Evolutionary conservation across 1,140 invertebrate species (phyloP), one percentile per base, ranked within the genome.

Genomic region (Lethrus apterus): DNA sequence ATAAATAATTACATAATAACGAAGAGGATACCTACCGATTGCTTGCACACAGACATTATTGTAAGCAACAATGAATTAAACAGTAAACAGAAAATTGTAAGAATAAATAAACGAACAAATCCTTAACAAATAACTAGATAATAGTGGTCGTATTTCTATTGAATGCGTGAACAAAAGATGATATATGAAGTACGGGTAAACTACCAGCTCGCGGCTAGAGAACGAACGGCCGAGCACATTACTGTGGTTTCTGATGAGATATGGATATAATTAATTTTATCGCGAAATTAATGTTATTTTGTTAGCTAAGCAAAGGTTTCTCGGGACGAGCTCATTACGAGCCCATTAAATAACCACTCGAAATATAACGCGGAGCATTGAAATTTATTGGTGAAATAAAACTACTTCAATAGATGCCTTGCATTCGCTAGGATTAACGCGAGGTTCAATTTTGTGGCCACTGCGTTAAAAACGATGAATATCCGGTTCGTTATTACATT

Each of bases 241-340:
- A 31, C 45, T 24, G 45, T 13, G 23, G 34, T 29, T 36, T 36
- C 40, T 31, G 45, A 47, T 47, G 35, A 47, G 45, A 47, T 30
- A 47, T 36, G 21, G 45, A 19, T 47, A 47, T 47, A 47, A 47
- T 47, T 47, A 47, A 47, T 47, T 47, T 47, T 47, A 47, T 47
- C 45, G 35, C 18, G 34, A 24, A 47, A 47, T 47, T 47, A 47
- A 47, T 47, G 45, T 47, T 35, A 35, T 17, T 18, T 35, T 35
- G 10, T 17, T 13, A 35, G 33, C 19, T 31, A 31, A 31, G 30
- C 30, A 31, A 31, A 31, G 30, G 30, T 31, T 31, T 11, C 30
- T 31, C 10, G 30, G n/a, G n/a, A 31, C n/a, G 30, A 31, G n/a
- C 30, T 31, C 30, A 31, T 31, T 31, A 31, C n/a, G 10, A 10